Conservation (phyloP, 2,797 vertebrate genomes). For the Epinephelus malabaricus region DNA sequence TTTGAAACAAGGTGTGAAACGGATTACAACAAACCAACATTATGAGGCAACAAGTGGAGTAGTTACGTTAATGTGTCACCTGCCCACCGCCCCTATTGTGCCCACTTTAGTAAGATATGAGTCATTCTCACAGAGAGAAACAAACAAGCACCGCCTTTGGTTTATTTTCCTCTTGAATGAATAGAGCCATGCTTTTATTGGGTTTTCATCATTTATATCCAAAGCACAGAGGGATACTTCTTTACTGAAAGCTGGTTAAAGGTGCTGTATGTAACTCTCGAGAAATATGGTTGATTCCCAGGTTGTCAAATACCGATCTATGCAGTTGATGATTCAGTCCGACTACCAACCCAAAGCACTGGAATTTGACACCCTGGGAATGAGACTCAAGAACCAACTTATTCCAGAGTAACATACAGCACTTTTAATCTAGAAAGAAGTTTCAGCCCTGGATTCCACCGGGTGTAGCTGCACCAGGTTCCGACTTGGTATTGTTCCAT, state of each 20-base stretch:
- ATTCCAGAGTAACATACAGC: no score
- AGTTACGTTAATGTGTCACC: slow-evolving; percentile 34
- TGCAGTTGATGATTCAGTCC: no score
- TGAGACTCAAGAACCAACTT: no score
- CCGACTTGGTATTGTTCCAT: no score
- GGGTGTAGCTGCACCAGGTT: no score
- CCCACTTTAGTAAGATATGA: slow-evolving; percentile 24
- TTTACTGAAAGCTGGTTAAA: slow-evolving; percentile 18
- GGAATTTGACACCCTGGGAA: no score
- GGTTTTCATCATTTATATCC: slow-evolving; percentile 7
- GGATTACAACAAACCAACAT: not conserved
- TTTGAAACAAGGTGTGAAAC: not conserved
- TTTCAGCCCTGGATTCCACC: no score
- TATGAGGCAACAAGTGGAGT: slow-evolving; percentile 24
- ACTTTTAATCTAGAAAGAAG: no score
- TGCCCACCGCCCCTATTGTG: slow-evolving; percentile 7
- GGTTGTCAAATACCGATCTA: no score
- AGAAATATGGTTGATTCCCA: no score
- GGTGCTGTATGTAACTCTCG: no score
- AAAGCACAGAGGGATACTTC: not conserved
- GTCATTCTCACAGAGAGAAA: slow-evolving; percentile 24
- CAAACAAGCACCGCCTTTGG: not conserved
- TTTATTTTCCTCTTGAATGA: slow-evolving; percentile 26
- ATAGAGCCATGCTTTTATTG: slow-evolving; percentile 7
- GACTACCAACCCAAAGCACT: no score